Percentiles rank a stretch among this genome's conserved stretches.
Evolutionary conservation across 2,888 invertebrate species (phyloP).

Genomic region (Cephus nigrinus): DNA sequence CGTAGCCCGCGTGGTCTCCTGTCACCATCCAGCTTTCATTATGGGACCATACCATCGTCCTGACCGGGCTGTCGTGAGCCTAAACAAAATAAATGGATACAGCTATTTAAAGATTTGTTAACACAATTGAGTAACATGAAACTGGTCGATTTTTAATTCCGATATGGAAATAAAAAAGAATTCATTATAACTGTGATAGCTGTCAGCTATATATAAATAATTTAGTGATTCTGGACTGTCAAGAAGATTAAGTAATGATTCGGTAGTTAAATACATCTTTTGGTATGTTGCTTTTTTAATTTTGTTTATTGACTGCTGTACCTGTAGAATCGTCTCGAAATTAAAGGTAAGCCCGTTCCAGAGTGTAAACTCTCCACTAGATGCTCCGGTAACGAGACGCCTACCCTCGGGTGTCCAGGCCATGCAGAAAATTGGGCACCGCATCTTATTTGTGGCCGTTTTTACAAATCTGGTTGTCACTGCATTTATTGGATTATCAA

Average conservation of each 20-base stretch:
- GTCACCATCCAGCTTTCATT: conserved; percentile 99
- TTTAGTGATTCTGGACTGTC: not conserved
- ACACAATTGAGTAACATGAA: not conserved
- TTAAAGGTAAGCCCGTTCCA: conserved; percentile 99
- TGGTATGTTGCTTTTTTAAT: not conserved
- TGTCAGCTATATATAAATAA: too few species aligned
- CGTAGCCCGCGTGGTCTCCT: conserved; percentile 97
- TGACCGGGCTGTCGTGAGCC: conserved; percentile 99
- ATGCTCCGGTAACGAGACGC: conserved; percentile 96
- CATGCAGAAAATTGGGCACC: conserved; percentile 98
- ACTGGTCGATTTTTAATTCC: not conserved
- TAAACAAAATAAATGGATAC: conserved; percentile 61
- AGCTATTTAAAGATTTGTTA: not conserved
- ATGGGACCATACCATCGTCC: conserved; percentile 99
- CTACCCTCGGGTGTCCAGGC: conserved; percentile 99
- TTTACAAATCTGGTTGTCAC: conserved; percentile 96
- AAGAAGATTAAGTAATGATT: not conserved
- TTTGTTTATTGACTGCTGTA: conserved; percentile 54
- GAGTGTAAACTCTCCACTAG: conserved; percentile 98
- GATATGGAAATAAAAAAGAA: not conserved
- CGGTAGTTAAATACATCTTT: not conserved
- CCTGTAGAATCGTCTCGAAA: conserved; percentile 99
- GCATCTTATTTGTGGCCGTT: conserved; percentile 99
- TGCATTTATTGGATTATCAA: conserved; percentile 96
- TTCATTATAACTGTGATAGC: not conserved